A percentile compares a stretch with the other conserved stretches of the same genome.
Evolutionary conservation across 2,113 vertebrate genomes (phyloP).

Genomic region (Bos taurus): ARS-UCD2.0 NC_037348.1:39894501-39895000

Average conservation of each 20-base stretch:
- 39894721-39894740: conserved; percentile 52
- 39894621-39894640: conserved; percentile 35
- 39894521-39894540: neutral
- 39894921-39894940: conserved; percentile 71
- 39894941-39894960: conserved; percentile 73
- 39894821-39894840: conserved; percentile 79
- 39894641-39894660: neutral
- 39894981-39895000: conserved; percentile 66
- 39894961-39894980: conserved; percentile 67
- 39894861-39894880: conserved; percentile 69
- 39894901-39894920: conserved; percentile 74
- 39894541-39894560: neutral
- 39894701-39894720: conserved; percentile 12
- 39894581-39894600: neutral
- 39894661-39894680: neutral
- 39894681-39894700: conserved; percentile 19
- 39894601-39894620: neutral
- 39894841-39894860: conserved; percentile 74
- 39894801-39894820: conserved; percentile 79
- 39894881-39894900: conserved; percentile 76
- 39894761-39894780: conserved; percentile 76
- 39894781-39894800: conserved; percentile 79
- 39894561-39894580: neutral
- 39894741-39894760: conserved; percentile 63
- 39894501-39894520: conserved; percentile 36